A percentile compares a stretch with the other conserved stretches of the same genome.
phyloP scores from a whole-genome alignment of 2,888 invertebrate species.

The Sclerodermus sp. region DNA sequence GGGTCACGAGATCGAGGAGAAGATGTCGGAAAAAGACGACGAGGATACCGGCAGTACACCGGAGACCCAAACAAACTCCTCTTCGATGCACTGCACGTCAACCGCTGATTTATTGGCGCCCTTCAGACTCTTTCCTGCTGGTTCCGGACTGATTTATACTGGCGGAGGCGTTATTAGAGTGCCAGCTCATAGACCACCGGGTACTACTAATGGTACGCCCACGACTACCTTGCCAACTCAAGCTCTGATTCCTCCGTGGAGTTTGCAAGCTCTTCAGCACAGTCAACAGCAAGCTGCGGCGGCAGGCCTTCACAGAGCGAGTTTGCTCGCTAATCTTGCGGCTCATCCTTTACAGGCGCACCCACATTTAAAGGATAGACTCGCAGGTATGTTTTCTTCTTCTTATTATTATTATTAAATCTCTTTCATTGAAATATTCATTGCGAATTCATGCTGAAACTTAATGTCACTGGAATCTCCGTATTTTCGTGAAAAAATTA shows the following conservation, averaged over 20 bases:
- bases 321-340: constrained; percentile 52
- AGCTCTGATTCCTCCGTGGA: constrained; percentile 44
- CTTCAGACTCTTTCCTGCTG: constrained; percentile 44
- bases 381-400: constrained; percentile 41
- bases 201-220: constrained; percentile 56
- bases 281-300: constrained; percentile 50
- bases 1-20: constrained; percentile 47
- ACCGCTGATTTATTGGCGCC: constrained; percentile 43
- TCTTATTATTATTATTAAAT: background rate
- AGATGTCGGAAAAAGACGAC: constrained; percentile 50
- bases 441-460: too few species aligned
- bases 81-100: constrained; percentile 33
- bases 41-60: constrained; percentile 50
- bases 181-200: constrained; percentile 75
- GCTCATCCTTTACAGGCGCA: constrained; percentile 53
- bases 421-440: too few species aligned
- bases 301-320: constrained; percentile 51
- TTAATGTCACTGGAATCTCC: too few species aligned
- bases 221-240: constrained; percentile 39
- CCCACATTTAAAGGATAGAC: constrained; percentile 53
- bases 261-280: constrained; percentile 51
- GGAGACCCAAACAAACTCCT: constrained; percentile 37
- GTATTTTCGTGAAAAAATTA: too few species aligned
- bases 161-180: constrained; percentile 77
- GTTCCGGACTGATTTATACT: constrained; percentile 55